Percentiles rank a stretch among this genome's conserved stretches.
Conservation (phyloP, 2,888 invertebrate genomes). For the Andrena marginata region DNA sequence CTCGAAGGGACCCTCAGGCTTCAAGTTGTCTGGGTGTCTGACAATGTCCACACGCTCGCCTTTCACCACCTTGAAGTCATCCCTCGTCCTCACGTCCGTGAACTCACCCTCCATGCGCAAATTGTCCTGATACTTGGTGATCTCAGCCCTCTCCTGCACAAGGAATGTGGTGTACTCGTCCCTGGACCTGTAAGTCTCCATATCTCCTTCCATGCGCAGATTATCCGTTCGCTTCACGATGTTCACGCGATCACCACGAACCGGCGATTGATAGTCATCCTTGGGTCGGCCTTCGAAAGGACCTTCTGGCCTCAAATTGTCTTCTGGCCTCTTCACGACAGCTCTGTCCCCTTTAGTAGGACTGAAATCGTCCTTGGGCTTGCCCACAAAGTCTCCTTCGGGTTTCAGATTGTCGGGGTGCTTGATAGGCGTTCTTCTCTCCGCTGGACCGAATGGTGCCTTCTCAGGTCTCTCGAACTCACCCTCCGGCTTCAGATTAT, state of each 20-base stretch:
- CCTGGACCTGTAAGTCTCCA: slow-evolving; percentile 86
- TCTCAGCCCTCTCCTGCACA: slow-evolving; percentile 86
- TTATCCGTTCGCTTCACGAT: slow-evolving; percentile 85
- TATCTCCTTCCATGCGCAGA: slow-evolving; percentile 84
- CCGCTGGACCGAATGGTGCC: slow-evolving; percentile 74
- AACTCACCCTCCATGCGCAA: slow-evolving; percentile 89
- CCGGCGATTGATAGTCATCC: slow-evolving; percentile 76
- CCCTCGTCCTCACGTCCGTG: slow-evolving; percentile 86
- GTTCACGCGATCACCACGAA: slow-evolving; percentile 87
- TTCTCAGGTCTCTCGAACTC: slow-evolving; percentile 81
- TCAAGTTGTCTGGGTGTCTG: slow-evolving; percentile 77
- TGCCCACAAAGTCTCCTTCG: slow-evolving; percentile 86
- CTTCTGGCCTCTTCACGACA: slow-evolving; percentile 83
- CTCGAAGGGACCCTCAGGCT: slow-evolving; percentile 81
- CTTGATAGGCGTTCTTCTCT: slow-evolving; percentile 78
- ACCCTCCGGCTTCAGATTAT: slow-evolving; percentile 84
- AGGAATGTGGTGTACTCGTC: slow-evolving; percentile 87
- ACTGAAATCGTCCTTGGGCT: slow-evolving; percentile 82
- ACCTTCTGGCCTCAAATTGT: slow-evolving; percentile 88
- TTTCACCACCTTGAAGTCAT: slow-evolving; percentile 87
- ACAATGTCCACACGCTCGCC: slow-evolving; percentile 79
- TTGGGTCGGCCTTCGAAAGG: slow-evolving; percentile 83
- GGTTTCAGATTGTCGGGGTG: slow-evolving; percentile 84
- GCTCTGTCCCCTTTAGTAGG: slow-evolving; percentile 81
- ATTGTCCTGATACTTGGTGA: slow-evolving; percentile 89